phyloP scores from a whole-genome alignment of 2,888 invertebrate genomes.

The Orthosia gracilis region DNA sequence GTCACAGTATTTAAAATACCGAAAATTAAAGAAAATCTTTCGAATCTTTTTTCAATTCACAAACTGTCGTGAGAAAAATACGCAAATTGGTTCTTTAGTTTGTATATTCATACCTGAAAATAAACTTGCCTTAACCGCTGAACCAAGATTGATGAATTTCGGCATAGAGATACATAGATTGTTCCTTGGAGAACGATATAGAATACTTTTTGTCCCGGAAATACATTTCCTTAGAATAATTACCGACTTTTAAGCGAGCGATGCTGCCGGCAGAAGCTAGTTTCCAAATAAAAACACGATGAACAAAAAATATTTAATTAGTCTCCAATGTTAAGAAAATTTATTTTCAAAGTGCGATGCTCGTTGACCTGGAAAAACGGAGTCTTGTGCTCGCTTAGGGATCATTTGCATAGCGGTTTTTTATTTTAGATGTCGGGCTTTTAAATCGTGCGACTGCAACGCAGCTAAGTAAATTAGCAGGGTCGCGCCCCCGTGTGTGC shows the following conservation, averaged over 20 bases:
- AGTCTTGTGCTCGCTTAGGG: slow-evolving; percentile 35
- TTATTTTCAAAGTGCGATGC: slow-evolving; percentile 58
- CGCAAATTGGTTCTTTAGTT: background rate
- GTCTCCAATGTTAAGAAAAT: slow-evolving; percentile 49
- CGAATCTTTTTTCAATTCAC: background rate
- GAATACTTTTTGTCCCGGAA: too few relatives aligned
- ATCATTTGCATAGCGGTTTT: background rate
- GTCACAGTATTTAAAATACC: too few relatives aligned
- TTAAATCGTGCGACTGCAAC: background rate
- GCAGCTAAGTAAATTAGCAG: background rate
- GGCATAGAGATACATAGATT: too few relatives aligned
- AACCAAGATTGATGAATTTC: too few relatives aligned
- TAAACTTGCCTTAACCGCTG: too few relatives aligned
- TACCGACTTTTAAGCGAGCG: too few relatives aligned
- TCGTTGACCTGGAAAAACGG: slow-evolving; percentile 62
- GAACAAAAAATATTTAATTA: slow-evolving; percentile 57
- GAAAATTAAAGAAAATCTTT: background rate
- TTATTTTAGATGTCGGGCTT: background rate
- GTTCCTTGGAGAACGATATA: too few relatives aligned
- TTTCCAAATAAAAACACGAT: slow-evolving; percentile 27
- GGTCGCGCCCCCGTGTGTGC: too few relatives aligned
- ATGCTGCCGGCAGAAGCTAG: too few relatives aligned
- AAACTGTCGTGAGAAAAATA: background rate
- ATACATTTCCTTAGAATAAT: too few relatives aligned
- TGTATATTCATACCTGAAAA: background rate